These are phyloP conservation scores for Hypsibius dujardini DNA, from an alignment of 1,140 invertebrate species.

Conservation along the genomic window DNA sequence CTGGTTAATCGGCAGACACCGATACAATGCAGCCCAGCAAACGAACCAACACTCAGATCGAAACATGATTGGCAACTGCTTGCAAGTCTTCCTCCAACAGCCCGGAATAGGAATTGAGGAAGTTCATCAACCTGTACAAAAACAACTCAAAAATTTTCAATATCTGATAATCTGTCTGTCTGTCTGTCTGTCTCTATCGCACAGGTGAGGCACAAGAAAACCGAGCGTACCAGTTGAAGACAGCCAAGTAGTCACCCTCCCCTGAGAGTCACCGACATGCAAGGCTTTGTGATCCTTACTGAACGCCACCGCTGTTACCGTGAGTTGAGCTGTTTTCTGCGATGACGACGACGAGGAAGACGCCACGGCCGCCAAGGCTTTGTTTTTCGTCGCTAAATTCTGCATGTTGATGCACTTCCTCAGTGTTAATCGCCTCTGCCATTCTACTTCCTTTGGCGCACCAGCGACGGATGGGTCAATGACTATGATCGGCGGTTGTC, in stretches of 20 bases:
- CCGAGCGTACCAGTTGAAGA: not conserved
- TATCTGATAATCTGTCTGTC: too few species aligned
- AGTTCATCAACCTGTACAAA: too few species aligned
- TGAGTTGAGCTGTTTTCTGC: not conserved
- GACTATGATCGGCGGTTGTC: not conserved
- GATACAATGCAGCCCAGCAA: too few species aligned
- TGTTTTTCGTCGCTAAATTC: not conserved
- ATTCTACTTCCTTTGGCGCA: not conserved
- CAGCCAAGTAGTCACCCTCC: slow-evolving; percentile 37
- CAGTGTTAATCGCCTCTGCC: not conserved
- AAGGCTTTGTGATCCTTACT: slow-evolving; percentile 36
- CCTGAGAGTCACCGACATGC: slow-evolving; percentile 38
- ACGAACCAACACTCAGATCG: too few species aligned
- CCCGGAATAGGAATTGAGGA: too few species aligned
- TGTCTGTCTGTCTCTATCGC: too few species aligned
- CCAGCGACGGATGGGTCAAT: not conserved
- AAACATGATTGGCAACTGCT: too few species aligned
- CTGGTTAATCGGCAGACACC: too few species aligned
- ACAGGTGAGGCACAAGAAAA: not conserved
- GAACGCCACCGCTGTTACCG: not conserved
- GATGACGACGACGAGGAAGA: not conserved
- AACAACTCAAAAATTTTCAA: too few species aligned
- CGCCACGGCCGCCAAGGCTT: not conserved
- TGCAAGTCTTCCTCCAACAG: too few species aligned
- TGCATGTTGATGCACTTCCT: slow-evolving; percentile 9